Base-by-base conservation (phyloP, 1,140 invertebrate genomes). In the Lucilia cuprina region DNA sequence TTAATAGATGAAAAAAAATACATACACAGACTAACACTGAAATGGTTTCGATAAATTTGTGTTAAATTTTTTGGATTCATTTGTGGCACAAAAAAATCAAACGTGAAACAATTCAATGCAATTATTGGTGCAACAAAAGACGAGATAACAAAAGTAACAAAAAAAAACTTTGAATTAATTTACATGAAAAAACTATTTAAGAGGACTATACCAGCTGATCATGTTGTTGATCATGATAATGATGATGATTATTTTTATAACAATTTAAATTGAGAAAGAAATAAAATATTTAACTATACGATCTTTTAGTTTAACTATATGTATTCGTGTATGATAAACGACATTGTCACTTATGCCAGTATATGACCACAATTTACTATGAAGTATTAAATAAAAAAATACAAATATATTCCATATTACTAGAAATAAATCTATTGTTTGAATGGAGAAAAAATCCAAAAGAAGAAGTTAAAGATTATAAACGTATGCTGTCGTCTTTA, bases 401-500 rank as follows among this genome's bases (percentile, higher is more conserved):
- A 30, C 25, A 34, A 5, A 21, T 74, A 21, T 41, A 25, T 25
- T 25, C 70, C 19, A 74, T 34, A 74, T 74, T 12, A 21, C 41
- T 41, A 75, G 19, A 75, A 12, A 75, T 21, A 77, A 35, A 41
- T 41, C 75, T 41, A 35, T 41, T 77, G 41, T 77, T 77, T 35
- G 41, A 8, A 47, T 77, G 8, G 3, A 74, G 5, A 74, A 25
- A 25, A 25, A 74, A 25, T 14, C 14, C 10, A 19, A 35, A 47
- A n/a, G n/a, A 35, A 77, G 41, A 35, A 47, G 25, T 41, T 35
- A 41, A 77, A 77, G 41, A 41, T 77, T 77, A 77, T 77, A 77
- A 77, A 77, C 75, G 75, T 77, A 41, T 47, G 75, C 75, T 77
- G 75, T 77, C 75, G 75, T 77, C 41, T 77, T 77, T 41, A 35